Base-by-base conservation (phyloP, 2,797 vertebrate species). In the Lagorchestes hirsutus region DNA sequence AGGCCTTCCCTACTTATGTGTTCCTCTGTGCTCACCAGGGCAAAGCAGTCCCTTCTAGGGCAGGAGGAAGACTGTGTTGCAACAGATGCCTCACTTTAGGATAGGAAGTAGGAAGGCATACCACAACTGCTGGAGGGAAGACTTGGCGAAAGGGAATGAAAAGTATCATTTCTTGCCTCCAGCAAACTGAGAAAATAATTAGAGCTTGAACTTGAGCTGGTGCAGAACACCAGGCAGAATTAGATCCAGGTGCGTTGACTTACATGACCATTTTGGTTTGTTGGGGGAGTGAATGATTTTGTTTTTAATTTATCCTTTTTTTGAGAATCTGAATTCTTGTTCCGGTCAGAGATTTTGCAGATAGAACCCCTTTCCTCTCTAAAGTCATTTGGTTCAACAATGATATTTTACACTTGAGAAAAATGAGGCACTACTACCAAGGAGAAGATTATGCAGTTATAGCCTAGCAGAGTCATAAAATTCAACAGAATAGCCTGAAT, bases 111-210 rank as follows among this genome's bases (percentile, higher is more conserved):
- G 74, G 3, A n/a, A 96, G 54, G 34, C 13, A 11, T 16, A 58
- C 0, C 34, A 0, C 0, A 0, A 2, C 29, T 5, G 59, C 91
- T 59, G 24, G 13, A 9, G 16, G 34, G 90, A 55, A 27, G 11
- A 54, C 34, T 82, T 54, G n/a, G 54, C 1, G 92, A 54, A 0
- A 55, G 5, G 8, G 24, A 56, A 91, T 90, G 14, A 90, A 62
- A 67, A 1, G 3, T 0, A 91, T 0, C 34, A 9, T 24, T 62
- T 90, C 29, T 92, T 90, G 29, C 90, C 96, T 93, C 52, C 3
- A 97, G 90, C 24, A 29, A 94, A 87, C 90, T 55, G 27, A 29
- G 74, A 92, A 93, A 52, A 91, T 54, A 18, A 74, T 93, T 82
- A 93, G 92, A 93, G 12, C 28, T 87, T 93, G 91, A 55, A 46